Evolutionary conservation across 2,113 vertebrate genomes (phyloP), one percentile per base, ranked within the genome.

Genomic region (Nycticorax nycticorax): DNA sequence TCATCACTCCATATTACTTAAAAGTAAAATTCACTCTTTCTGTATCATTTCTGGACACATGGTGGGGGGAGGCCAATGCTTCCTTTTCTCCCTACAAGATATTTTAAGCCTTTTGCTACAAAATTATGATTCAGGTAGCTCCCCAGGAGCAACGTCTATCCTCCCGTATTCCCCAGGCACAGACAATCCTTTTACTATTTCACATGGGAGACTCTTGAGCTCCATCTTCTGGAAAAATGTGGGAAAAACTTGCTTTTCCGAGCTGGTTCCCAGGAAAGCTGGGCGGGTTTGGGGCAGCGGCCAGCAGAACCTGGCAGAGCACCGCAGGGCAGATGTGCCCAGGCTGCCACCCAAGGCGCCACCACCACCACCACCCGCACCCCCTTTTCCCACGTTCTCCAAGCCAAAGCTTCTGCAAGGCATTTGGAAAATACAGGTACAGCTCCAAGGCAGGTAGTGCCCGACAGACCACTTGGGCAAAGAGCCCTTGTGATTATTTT

Each of bases 161-260:
- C 43, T 47, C 30, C 26, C 2, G 3, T 32, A 20, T 15, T 82
- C 68, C 74, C 39, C 11, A 62, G 43, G 19, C 82, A 7, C 32
- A 1, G 24, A 2, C 20, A 24, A 47, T 0, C 17, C 20, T n/a
- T 43, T n/a, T 2, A 8, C 14, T 21, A 0, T 47, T 41, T 76
- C 69, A 35, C 85, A 32, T 84, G 85, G 91, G 78, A 97, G 95
- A 94, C 90, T 85, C 95, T 97, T 82, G 97, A 76, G 87, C 92
- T 35, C 97, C 97, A 97, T 86, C 97, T 97, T 85, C 95, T 94
- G 97, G 93, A 63, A 71, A 79, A 79, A 79, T 10, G 23, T 45
- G 59, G 6, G 72, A 30, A 20, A 47, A 64, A 56, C 18, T n/a
- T 18, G 39, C 20, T 87, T 62, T 63, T 26, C 57, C 19, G 5